phyloP scores from a whole-genome alignment of 2,888 invertebrate genomes.

The Hydraecia micacea region DNA sequence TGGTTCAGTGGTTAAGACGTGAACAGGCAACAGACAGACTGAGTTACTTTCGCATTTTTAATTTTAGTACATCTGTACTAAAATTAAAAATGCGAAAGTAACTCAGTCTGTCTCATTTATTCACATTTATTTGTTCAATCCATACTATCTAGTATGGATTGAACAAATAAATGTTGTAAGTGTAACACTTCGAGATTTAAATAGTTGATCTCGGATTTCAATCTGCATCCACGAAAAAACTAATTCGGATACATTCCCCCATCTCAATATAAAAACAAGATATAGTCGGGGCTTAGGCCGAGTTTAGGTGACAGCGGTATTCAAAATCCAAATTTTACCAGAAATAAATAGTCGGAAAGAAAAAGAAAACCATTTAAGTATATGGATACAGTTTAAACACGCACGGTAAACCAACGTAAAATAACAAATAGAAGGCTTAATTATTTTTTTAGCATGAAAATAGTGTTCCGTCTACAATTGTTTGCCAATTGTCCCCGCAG shows the following conservation, averaged over 20 bases:
- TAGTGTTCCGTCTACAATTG: background rate
- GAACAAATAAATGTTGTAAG: too few species aligned
- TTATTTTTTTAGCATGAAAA: background rate
- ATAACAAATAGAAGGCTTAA: background rate
- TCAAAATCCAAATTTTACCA: background rate
- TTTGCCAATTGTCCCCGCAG: constrained; percentile 43
- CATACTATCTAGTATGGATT: too few species aligned
- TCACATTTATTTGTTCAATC: too few species aligned
- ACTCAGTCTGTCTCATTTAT: too few species aligned
- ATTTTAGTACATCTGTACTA: too few species aligned
- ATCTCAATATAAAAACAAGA: background rate
- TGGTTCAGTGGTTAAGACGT: background rate
- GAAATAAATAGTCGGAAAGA: background rate
- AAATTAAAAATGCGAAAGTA: too few species aligned
- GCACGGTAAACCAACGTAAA: background rate
- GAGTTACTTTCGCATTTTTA: too few species aligned
- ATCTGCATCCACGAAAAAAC: background rate
- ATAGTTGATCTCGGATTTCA: background rate
- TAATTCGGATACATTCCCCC: background rate
- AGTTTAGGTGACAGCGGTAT: background rate
- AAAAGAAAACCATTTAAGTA: background rate
- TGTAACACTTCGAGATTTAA: background rate
- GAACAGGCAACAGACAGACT: background rate
- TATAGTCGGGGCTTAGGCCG: background rate
- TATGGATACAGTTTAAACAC: background rate